A percentile compares a stretch with the other conserved stretches of the same genome.
phyloP scores from a whole-genome alignment of 2,888 invertebrate genomes.

The Cheilosia scutellata region DNA sequence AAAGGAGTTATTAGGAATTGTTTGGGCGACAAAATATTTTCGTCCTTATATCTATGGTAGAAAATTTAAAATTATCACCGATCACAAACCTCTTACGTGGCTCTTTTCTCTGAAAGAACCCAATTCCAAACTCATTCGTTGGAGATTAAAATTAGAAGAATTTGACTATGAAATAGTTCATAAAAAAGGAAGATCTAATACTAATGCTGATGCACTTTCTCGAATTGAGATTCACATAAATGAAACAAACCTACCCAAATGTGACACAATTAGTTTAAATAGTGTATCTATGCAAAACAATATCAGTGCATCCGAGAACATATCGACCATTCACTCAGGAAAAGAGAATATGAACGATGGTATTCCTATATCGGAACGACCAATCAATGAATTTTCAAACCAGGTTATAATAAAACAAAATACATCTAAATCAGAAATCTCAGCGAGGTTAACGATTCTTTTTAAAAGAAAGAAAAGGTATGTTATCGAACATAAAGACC shows the following conservation, averaged over 20 bases:
- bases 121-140: conserved; percentile 49
- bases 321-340: conserved; percentile 10
- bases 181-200: conserved; percentile 45
- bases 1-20: conserved; percentile 8
- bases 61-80: not conserved
- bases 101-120: conserved; percentile 36
- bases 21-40: conserved; percentile 7
- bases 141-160: conserved; percentile 45
- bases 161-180: conserved; percentile 49
- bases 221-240: not conserved
- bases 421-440: too few species aligned
- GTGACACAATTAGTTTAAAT: not conserved
- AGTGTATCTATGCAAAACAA: not conserved
- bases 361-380: conserved; percentile 41
- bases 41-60: too few species aligned
- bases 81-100: conserved; percentile 77
- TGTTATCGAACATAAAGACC: not conserved
- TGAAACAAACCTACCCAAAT: not conserved
- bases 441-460: not conserved
- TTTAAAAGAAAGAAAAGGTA: conserved; percentile 1
- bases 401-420: conserved; percentile 34
- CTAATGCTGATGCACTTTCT: conserved; percentile 5
- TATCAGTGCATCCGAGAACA: not conserved
- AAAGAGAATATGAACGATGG: conserved; percentile 20
- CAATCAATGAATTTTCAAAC: conserved; percentile 54